These are phyloP conservation scores for Porites australiensis DNA, from an alignment of 64 coral and sea anemone genomes.

Conservation along the genomic window DNA sequence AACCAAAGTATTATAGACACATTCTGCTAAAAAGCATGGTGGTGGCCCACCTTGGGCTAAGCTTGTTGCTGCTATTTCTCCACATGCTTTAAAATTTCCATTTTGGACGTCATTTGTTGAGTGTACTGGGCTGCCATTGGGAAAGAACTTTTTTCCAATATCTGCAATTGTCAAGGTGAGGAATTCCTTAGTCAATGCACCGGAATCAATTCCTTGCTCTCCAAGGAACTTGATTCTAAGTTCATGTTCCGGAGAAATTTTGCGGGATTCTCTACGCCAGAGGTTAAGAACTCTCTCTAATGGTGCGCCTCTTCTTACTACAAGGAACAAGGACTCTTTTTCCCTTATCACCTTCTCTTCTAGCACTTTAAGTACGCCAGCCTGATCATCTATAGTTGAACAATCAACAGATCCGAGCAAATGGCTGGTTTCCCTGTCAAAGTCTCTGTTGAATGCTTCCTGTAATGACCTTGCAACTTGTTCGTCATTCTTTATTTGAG, in stretches of 20 bases:
- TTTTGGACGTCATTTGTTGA: slow-evolving; percentile 27
- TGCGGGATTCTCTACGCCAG: slow-evolving; percentile 17
- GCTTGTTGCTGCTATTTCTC: slow-evolving; percentile 42
- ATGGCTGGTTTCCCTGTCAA: background rate
- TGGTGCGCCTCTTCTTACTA: slow-evolving; percentile 20
- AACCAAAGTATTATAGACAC: slow-evolving; percentile 44
- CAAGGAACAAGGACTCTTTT: slow-evolving; percentile 19
- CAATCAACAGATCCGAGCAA: background rate
- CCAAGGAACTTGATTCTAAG: slow-evolving; percentile 29
- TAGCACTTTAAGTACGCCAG: background rate
- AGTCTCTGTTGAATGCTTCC: background rate
- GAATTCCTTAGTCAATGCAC: slow-evolving; percentile 29
- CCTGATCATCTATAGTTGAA: background rate
- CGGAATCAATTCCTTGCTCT: slow-evolving; percentile 2
- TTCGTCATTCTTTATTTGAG: background rate
- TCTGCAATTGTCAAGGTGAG: background rate
- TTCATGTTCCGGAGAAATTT: slow-evolving; percentile 9
- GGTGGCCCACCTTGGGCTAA: slow-evolving; percentile 41
- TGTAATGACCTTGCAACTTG: background rate
- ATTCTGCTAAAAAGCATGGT: slow-evolving; percentile 30
- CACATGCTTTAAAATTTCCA: slow-evolving; percentile 20
- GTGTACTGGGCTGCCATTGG: background rate
- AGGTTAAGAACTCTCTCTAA: background rate
- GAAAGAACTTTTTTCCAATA: background rate
- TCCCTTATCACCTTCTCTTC: background rate